Evolutionary conservation across 2,888 invertebrate species (phyloP), one percentile per base, ranked within the genome.

Genomic region (Allolobophora icterica): DNA sequence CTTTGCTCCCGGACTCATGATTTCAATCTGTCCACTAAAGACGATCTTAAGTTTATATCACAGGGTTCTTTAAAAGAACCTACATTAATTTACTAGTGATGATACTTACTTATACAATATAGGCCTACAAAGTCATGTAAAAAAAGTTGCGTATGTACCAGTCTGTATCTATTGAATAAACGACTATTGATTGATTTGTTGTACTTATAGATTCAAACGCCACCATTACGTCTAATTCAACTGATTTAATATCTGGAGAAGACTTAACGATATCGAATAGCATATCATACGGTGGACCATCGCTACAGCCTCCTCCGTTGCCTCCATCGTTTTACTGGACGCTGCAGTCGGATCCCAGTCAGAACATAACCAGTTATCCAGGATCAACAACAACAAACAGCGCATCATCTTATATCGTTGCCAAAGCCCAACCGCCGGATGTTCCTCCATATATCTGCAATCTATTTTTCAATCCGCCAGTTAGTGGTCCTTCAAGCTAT

Each of bases 361-460:
- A 87, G 17, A 87, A 34, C 35, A 35, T 87, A 21, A 19, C 87
- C 34, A 87, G 87, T 35, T 15, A 71, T 13, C 71, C 30, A 35
- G 87, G 38, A 87, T 35, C 19, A 35, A 24, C 24, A 87, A 87
- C 87, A 17, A 15, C 13, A 8, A 87, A 11, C 6, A 38, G 2
- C 24, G 34, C 87, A 34, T 35, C 87, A 35, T 87, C 87, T 24
- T 38, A 35, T 35, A 87, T 87, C 19, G 38, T 35, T 35, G 87
- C 5, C 6, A 87, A 35, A 87, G 87, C 87, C 24, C 17, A 34
- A 87, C 8, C 24, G 11, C 87, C 35, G 24, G 15, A 4, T 35
- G 87, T 87, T 34, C 87, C 87, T 34, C 38, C 87, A 34, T 87
- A 87, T 87, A 1, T 87, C 30, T 87, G 87, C 87, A 87, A 35